Conservation (phyloP, 2,797 vertebrate genomes). For the Arnoldichthys spilopterus region DNA sequence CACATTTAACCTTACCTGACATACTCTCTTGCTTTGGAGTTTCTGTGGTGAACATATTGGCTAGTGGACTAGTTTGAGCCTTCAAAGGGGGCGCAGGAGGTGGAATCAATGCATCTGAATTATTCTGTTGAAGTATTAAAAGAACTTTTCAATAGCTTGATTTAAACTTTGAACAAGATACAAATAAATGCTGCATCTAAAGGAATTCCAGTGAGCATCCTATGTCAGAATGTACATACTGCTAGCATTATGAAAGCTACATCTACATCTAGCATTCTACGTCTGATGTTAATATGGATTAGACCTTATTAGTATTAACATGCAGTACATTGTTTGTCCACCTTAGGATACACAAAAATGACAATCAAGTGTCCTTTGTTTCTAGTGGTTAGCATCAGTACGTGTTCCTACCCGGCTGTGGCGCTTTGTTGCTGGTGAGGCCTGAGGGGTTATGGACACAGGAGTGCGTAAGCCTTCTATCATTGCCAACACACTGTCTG, state of each 20-base stretch:
- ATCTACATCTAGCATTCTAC: not conserved
- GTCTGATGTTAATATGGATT: not conserved
- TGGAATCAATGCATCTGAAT: constrained; percentile 51
- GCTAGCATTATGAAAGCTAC: not conserved
- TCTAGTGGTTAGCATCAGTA: not conserved
- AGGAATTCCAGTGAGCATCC: not conserved
- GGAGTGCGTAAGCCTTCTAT: constrained; percentile 87
- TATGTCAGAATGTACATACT: not conserved
- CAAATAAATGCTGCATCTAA: not conserved
- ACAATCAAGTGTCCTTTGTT: not conserved
- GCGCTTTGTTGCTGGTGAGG: constrained; percentile 86
- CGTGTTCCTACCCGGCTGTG: constrained; percentile 79
- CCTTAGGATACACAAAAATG: not conserved
- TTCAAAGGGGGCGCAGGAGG: constrained; percentile 72
- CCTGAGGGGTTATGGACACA: constrained; percentile 84
- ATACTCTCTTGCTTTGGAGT: constrained; percentile 57
- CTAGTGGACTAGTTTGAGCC: constrained; percentile 87
- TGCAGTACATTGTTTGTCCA: not conserved
- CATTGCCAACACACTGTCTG: constrained; percentile 85
- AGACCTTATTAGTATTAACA: not conserved
- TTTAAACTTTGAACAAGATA: not conserved
- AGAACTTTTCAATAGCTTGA: not conserved
- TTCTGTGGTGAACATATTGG: constrained; percentile 87
- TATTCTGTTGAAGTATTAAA: constrained; percentile 62
- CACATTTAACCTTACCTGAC: constrained; percentile 31